phyloP scores from a whole-genome alignment of 2,113 vertebrate genomes.

The Gallinago jamesoni region DNA sequence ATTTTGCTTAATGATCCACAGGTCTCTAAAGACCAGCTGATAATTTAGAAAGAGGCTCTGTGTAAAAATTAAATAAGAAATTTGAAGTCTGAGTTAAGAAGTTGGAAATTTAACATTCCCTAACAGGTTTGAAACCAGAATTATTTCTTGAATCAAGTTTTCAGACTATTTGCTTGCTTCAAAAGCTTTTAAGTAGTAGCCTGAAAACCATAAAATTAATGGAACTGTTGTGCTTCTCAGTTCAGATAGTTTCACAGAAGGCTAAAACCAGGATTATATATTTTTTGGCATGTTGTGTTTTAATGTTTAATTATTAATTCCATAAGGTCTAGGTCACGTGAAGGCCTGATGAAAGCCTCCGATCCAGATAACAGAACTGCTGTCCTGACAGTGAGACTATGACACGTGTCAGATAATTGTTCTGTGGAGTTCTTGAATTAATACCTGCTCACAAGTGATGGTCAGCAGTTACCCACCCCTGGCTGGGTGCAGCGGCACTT shows the following conservation, averaged over 20 bases:
- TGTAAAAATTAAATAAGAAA: background rate
- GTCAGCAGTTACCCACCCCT: background rate
- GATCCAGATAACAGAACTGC: background rate
- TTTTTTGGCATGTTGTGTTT: background rate
- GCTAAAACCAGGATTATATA: background rate
- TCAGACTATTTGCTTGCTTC: background rate
- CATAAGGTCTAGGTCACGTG: background rate
- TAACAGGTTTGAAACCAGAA: background rate
- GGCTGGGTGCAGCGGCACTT: fast-evolving
- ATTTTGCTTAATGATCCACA: background rate
- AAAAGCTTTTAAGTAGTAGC: background rate
- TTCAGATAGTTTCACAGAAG: background rate
- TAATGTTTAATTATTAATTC: background rate
- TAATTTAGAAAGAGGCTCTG: background rate
- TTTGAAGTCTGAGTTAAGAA: background rate
- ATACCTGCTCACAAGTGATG: background rate
- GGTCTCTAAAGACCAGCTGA: background rate
- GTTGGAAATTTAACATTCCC: background rate
- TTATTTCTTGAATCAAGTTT: background rate
- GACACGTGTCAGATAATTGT: too few species aligned
- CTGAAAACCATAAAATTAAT: background rate
- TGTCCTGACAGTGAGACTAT: background rate
- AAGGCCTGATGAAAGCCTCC: background rate
- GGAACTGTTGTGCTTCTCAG: background rate
- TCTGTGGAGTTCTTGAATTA: background rate